A percentile compares a stretch with the other conserved stretches of the same genome.
phyloP scores from a whole-genome alignment of 2,888 invertebrate genomes.

The Perizoma flavofasciatum region DNA sequence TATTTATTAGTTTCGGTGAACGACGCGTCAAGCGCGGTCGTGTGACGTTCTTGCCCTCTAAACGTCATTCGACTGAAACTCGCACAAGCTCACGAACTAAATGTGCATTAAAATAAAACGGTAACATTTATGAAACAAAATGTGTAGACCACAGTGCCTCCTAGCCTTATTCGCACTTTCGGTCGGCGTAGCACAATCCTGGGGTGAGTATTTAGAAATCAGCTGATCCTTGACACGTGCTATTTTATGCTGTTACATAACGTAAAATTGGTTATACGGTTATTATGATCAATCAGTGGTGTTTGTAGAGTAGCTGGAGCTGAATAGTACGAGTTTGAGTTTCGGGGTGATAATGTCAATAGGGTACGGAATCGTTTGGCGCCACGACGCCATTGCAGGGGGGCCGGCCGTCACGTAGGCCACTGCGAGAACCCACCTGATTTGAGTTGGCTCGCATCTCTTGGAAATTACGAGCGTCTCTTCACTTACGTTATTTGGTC shows the following conservation, averaged over 20 bases:
- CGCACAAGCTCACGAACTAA: constrained; percentile 58
- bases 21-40: constrained; percentile 65
- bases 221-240: constrained; percentile 77
- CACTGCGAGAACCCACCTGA: constrained; percentile 61
- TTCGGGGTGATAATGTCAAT: constrained; percentile 57
- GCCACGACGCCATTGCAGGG: constrained; percentile 77
- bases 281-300: constrained; percentile 27
- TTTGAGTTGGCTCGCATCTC: constrained; percentile 45
- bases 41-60: constrained; percentile 57
- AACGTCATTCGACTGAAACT: constrained; percentile 67
- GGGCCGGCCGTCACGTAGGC: constrained; percentile 81
- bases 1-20: constrained; percentile 65
- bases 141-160: constrained; percentile 68
- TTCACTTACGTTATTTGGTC: constrained; percentile 39
- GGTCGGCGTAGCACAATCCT: constrained; percentile 59
- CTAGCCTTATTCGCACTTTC: constrained; percentile 59
- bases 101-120: constrained; percentile 65
- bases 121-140: constrained; percentile 72
- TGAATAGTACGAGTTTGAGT: constrained; percentile 29
- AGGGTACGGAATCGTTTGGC: constrained; percentile 80
- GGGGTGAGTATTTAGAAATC: constrained; percentile 76
- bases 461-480: constrained; percentile 23
- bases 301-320: constrained; percentile 28
- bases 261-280: constrained; percentile 29
- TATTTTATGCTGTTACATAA: constrained; percentile 72